Base-by-base conservation (phyloP, 2,113 vertebrate genomes). In the Psilopsiagon aymara region DNA sequence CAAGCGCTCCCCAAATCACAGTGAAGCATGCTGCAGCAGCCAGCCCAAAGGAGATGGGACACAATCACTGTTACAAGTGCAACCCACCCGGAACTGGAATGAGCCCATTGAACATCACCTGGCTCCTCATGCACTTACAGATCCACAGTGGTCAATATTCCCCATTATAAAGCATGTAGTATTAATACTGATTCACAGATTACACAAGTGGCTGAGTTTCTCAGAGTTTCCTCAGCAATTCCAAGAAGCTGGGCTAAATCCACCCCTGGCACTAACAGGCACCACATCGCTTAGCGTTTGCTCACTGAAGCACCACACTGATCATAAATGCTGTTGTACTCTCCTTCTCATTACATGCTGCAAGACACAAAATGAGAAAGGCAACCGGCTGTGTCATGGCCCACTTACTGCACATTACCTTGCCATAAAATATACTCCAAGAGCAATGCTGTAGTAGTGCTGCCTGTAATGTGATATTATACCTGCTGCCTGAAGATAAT, bases 11-110 rank as follows among this genome's bases (percentile, higher is more conserved):
- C n/a, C 4, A 5, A 62, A 52, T 43, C 2, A 4, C 63, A 49
- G 33, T 1, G 19, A 57, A 0, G 2, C 1, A 7, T 5, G 4
- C 1, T 24, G 39, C n/a, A 1, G 1, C 0, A 0, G 21, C 7
- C 35, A 31, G 24, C 2, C 47, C 25, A n/a, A 57, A 28, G 55
- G 69, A 13, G 73, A 46, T 9, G 60, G 74, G n/a, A 67, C 52
- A 11, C 0, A 7, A 41, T 3, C 14, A 4, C 57, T 28, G 19
- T 6, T 28, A 41, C 0, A 4, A 57, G 33, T 0, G 43, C 28
- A 28, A 49, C 44, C 59, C 68, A 52, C 37, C 39, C 7, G 23
- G 12, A 60, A 66, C 5, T 9, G 11, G 11, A 23, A n/a, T 44
- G 39, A 74, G 21, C 64, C 59, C 10, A 1, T 1, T 46, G 44